phyloP scores from a whole-genome alignment of 2,113 vertebrate genomes.

The Peucedramus taeniatus region DNA sequence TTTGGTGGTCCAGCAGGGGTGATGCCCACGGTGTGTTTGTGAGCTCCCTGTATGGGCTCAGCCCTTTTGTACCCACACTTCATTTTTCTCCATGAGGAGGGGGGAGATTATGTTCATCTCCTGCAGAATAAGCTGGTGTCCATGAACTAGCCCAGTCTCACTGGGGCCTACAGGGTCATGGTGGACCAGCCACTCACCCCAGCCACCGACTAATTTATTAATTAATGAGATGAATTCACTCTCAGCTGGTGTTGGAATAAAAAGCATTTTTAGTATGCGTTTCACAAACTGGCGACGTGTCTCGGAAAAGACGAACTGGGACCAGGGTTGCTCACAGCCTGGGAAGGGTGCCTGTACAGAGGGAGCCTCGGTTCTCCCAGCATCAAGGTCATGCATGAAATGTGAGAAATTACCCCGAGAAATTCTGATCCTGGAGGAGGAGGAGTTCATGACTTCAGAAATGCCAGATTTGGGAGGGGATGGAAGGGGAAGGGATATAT shows the following conservation, averaged over 20 bases:
- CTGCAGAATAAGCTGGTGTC: background rate
- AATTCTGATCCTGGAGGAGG: constrained; percentile 47
- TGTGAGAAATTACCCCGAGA: constrained; percentile 50
- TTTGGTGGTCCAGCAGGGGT: fast-evolving
- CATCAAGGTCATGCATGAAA: constrained; percentile 53
- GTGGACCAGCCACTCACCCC: background rate
- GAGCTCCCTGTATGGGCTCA: background rate
- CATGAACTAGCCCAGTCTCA: background rate
- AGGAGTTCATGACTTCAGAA: constrained; percentile 65
- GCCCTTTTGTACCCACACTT: background rate
- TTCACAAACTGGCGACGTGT: fast-evolving
- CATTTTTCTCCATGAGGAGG: background rate
- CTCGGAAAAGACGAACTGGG: background rate
- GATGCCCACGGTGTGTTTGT: fast-evolving
- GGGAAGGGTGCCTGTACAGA: background rate
- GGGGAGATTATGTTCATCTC: background rate
- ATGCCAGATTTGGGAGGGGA: constrained; percentile 61
- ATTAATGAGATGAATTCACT: background rate
- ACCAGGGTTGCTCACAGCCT: background rate
- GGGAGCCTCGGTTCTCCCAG: background rate
- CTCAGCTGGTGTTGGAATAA: background rate
- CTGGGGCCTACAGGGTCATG: fast-evolving
- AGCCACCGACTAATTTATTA: background rate
- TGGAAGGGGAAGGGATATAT: constrained; percentile 22
- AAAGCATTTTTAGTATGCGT: background rate